Conservation (phyloP, 2,797 vertebrate species). For the Yasuhikotakia modesta region DNA sequence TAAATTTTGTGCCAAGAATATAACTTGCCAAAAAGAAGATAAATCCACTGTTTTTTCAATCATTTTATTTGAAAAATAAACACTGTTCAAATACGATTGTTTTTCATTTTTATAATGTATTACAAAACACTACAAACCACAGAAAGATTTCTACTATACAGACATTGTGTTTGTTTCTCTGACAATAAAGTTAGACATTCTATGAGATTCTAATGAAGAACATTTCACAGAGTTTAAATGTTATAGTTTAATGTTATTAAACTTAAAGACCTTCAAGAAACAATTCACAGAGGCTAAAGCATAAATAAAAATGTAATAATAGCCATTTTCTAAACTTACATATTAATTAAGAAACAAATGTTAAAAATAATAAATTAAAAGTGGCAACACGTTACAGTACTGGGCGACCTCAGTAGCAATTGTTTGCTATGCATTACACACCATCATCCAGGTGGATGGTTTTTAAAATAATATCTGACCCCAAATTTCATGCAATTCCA, state of each 20-base stretch:
- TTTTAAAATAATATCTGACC: background rate
- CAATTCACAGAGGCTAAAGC: conserved; percentile 4
- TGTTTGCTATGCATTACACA: background rate
- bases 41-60: background rate
- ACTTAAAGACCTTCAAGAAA: background rate
- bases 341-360: background rate
- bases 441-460: background rate
- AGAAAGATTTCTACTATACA: conserved; percentile 9
- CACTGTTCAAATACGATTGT: background rate
- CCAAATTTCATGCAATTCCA: background rate
- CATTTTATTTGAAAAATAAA: conserved; percentile 36
- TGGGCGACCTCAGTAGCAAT: no score
- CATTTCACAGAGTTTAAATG: conserved; percentile 10
- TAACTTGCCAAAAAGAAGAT: background rate
- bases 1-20: no score
- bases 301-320: background rate
- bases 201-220: background rate
- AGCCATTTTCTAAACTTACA: background rate
- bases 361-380: background rate
- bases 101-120: conserved; percentile 1
- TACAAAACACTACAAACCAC: conserved; percentile 26
- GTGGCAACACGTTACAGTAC: background rate
- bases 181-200: background rate
- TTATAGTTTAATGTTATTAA: conserved; percentile 8
- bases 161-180: background rate